Conservation (phyloP, 1,140 invertebrate genomes). For the Luehdorfia chinensis region DNA sequence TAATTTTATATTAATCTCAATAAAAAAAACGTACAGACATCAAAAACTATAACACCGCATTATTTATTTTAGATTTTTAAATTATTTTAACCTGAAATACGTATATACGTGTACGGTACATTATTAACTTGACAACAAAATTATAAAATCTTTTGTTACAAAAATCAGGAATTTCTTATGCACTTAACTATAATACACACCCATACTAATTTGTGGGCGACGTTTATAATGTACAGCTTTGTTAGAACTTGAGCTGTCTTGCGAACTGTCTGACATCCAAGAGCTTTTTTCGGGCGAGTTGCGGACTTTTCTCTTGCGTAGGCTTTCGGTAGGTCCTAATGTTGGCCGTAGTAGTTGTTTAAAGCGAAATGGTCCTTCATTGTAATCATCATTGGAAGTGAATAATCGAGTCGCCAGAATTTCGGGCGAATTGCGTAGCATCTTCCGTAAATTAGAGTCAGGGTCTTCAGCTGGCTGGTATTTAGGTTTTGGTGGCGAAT, state of each 20-base stretch:
- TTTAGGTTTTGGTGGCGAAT: conserved; percentile 37
- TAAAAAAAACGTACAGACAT: too few species aligned
- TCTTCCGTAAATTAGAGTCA: conserved; percentile 68
- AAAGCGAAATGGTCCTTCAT: conserved; percentile 84
- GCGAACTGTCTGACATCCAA: conserved; percentile 68
- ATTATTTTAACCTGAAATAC: too few species aligned
- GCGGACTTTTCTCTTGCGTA: conserved; percentile 81
- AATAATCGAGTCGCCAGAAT: conserved; percentile 65
- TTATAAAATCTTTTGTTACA: too few species aligned
- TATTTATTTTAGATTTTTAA: too few species aligned
- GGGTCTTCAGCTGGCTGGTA: conserved; percentile 64
- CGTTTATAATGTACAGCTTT: conserved; percentile 55
- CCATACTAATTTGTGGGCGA: conserved; percentile 67
- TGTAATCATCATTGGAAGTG: conserved; percentile 75
- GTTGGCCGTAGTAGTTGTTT: conserved; percentile 82
- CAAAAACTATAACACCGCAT: too few species aligned
- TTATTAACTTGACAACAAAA: too few species aligned
- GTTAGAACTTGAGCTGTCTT: conserved; percentile 59
- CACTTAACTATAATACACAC: conserved; percentile 62
- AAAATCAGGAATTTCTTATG: too few species aligned
- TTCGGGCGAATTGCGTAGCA: conserved; percentile 74
- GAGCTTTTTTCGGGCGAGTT: conserved; percentile 57
- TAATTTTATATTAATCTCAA: too few species aligned
- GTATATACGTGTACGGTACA: too few species aligned
- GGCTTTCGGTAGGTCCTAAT: conserved; percentile 83